phyloP scores from a whole-genome alignment of 2,797 vertebrate genomes.

The Cryptoblepharus egeriae region DNA sequence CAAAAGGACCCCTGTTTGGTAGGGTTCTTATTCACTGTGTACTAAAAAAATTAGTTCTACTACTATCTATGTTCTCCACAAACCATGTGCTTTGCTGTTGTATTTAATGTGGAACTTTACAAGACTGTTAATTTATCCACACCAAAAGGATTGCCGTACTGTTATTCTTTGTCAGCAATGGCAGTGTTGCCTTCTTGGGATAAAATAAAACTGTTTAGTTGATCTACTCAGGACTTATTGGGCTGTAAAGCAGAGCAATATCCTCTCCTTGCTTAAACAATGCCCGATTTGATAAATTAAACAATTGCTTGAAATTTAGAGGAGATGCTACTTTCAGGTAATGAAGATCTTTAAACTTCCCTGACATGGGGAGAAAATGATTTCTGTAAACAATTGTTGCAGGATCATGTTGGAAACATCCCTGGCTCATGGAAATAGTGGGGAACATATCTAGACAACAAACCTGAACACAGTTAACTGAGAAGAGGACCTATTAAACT shows the following conservation, averaged over 20 bases:
- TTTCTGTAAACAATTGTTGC: constrained; percentile 10
- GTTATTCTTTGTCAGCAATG: not conserved
- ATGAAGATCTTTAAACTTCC: constrained; percentile 25
- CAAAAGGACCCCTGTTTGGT: not conserved
- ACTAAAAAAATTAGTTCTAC: not conserved
- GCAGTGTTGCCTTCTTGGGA: not conserved
- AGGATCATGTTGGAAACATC: not conserved
- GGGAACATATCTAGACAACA: not conserved
- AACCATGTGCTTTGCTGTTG: not conserved
- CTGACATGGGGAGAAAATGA: constrained; percentile 17
- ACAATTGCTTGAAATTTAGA: not conserved
- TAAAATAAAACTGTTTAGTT: constrained; percentile 1
- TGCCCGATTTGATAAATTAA: not conserved
- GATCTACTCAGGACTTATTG: constrained; percentile 16
- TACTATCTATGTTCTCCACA: not conserved
- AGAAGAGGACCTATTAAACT: no score
- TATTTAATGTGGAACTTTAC: constrained; percentile 1
- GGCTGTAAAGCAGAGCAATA: not conserved
- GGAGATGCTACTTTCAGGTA: constrained; percentile 18
- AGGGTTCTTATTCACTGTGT: not conserved
- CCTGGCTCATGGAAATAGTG: constrained; percentile 14
- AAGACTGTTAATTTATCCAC: constrained; percentile 2
- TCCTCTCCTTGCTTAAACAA: not conserved
- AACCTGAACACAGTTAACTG: no score
- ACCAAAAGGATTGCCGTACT: not conserved